Evolutionary conservation across 37 sponge, comb jelly and placozoan species (phyloP).

Genomic region (Ephydatia muelleri): DNA sequence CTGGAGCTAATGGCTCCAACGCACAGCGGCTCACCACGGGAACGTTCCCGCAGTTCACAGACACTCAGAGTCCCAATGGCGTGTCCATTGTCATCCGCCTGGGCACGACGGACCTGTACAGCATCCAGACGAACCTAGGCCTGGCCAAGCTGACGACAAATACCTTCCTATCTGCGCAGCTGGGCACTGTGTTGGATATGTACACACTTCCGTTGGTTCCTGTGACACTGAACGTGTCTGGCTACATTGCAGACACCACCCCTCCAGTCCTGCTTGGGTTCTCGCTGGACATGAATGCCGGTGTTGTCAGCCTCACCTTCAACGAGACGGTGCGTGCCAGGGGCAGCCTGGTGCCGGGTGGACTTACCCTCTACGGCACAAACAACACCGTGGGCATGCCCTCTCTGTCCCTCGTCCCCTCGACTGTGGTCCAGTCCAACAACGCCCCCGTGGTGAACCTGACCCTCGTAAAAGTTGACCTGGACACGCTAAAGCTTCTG

Average conservation of each 20-base stretch:
- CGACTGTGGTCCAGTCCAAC: conserved; percentile 12
- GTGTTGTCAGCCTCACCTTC: conserved; percentile 73
- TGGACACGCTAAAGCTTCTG: conserved; percentile 62
- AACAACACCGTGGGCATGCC: conserved; percentile 37
- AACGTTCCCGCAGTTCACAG: conserved; percentile 40
- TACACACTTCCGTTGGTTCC: conserved; percentile 33
- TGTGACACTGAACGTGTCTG: conserved; percentile 14
- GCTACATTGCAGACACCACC: conserved; percentile 54
- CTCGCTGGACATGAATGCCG: conserved; percentile 68
- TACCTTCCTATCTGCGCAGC: conserved; percentile 45
- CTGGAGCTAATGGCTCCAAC: conserved; percentile 40
- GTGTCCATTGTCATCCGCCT: conserved; percentile 40
- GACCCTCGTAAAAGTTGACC: conserved; percentile 61
- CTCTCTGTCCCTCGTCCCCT: conserved; percentile 18
- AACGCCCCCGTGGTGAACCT: conserved; percentile 62
- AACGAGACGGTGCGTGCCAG: conserved; percentile 75
- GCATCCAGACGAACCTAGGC: conserved; percentile 49
- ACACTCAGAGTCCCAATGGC: conserved; percentile 60
- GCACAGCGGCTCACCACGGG: conserved; percentile 57
- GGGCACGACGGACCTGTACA: conserved; percentile 56
- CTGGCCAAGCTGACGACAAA: conserved; percentile 38
- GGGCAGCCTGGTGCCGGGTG: conserved; percentile 4
- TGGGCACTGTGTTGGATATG: conserved; percentile 71
- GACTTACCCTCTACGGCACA: conserved; percentile 12
- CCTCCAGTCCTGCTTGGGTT: conserved; percentile 57